Percentiles rank a stretch among this genome's conserved stretches.
Conservation (phyloP, 2,888 invertebrate genomes). For the Acleris emargana region DNA sequence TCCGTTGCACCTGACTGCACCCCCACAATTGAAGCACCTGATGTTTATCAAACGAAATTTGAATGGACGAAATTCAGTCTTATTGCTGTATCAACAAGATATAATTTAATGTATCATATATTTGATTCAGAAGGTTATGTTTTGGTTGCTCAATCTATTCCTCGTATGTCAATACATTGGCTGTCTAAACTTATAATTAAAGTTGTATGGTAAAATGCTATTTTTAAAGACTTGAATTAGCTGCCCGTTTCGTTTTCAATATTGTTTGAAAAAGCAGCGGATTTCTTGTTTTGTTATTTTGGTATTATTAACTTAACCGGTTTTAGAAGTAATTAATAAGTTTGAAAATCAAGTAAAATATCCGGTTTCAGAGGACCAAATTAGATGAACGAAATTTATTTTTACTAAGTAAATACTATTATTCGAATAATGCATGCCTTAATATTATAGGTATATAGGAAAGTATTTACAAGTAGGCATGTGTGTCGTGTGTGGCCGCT, state of each 20-base stretch:
- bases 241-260: no score
- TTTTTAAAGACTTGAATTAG: no score
- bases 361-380: slow-evolving; percentile 39
- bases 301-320: no score
- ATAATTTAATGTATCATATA: neutral
- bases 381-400: no score
- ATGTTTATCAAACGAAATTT: slow-evolving; percentile 10
- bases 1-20: slow-evolving; percentile 52
- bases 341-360: neutral
- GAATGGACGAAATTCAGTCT: slow-evolving; percentile 11
- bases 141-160: slow-evolving; percentile 14
- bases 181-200: slow-evolving; percentile 3
- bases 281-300: slow-evolving; percentile 16
- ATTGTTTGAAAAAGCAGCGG: slow-evolving; percentile 38
- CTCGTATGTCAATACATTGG: neutral
- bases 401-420: no score
- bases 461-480: neutral
- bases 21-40: slow-evolving; percentile 48
- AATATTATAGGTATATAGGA: no score
- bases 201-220: no score
- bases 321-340: no score
- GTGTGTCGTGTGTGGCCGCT: neutral
- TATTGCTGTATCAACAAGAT: neutral
- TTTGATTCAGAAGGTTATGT: neutral
- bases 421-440: no score